phyloP scores from a whole-genome alignment of 2,113 vertebrate genomes.

The Aplodontia rufa region DNA sequence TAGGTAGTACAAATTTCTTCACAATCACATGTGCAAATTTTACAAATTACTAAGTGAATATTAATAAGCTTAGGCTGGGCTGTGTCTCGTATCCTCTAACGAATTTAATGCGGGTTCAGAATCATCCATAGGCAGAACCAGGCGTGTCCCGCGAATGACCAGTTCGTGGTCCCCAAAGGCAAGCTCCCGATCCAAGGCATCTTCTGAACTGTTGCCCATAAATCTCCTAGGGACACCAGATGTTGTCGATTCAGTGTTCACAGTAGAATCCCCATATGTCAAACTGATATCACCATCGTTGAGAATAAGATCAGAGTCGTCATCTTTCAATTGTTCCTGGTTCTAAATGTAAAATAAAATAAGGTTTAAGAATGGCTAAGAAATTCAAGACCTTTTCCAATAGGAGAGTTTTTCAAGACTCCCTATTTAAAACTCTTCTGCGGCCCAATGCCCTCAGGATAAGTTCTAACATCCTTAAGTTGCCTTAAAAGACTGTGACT shows the following conservation, averaged over 20 bases:
- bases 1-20: slow-evolving; percentile 86
- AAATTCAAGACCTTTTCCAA: slow-evolving; percentile 14
- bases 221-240: slow-evolving; percentile 81
- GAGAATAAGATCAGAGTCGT: slow-evolving; percentile 97
- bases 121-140: slow-evolving; percentile 98
- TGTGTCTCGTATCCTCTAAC: slow-evolving; percentile 84
- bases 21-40: slow-evolving; percentile 85
- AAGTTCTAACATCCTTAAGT: neutral
- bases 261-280: slow-evolving; percentile 93
- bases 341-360: slow-evolving; percentile 86
- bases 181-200: slow-evolving; percentile 91
- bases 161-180: slow-evolving; percentile 93
- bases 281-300: slow-evolving; percentile 94
- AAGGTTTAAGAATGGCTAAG: slow-evolving; percentile 11
- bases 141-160: slow-evolving; percentile 94
- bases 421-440: neutral
- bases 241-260: slow-evolving; percentile 87
- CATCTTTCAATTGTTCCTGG: slow-evolving; percentile 95
- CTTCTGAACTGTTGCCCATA: slow-evolving; percentile 85
- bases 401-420: neutral
- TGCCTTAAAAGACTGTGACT: neutral
- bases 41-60: slow-evolving; percentile 78
- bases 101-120: slow-evolving; percentile 91
- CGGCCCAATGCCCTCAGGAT: neutral
- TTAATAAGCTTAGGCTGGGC: slow-evolving; percentile 83